Evolutionary conservation across 2,797 vertebrate genomes (phyloP), one percentile per base, ranked within the genome.

Genomic region (Melanotaenia maccullochi): DNA sequence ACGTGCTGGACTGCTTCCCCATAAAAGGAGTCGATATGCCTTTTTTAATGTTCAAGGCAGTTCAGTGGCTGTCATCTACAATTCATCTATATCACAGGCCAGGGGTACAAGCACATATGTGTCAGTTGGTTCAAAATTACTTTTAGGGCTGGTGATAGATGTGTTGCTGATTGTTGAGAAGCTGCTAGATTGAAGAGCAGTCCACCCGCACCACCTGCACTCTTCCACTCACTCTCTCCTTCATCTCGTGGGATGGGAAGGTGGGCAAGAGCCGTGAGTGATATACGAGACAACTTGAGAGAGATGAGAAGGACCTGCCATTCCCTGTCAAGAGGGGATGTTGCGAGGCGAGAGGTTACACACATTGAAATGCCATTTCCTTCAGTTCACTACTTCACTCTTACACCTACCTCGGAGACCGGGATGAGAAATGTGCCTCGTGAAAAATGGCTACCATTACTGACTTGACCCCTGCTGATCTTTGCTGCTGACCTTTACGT

Each of bases 381-480:
- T 28, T 76, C 84, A 83, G 40, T 84, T 84, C 82, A 79, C 81
- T 84, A 77, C 82, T 78, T 79, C 81, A 68, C 85, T 73, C 71
- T 75, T 12, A n/a, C 72, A 24, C 25, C 79, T 61, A 60, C 65
- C 75, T 76, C 35, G 0, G 30, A 72, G 47, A 64, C 32, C 1
- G 0, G 36, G 71, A 77, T 54, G 76, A 89, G 80, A 69, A 90
- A 90, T 75, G 81, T 18, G 24, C 66, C 75, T 73, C 54, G 65
- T 92, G 92, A 93, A 90, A 94, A 93, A 94, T 93, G 89, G 78
- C 83, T 82, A 80, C 88, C 76, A 90, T 94, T 93, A 91, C 67
- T 62, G 52, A 33, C 24, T 66, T 87, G 91, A 93, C 89, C 91
- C 67, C 36, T 0, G 60, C 69, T 77, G 85, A 82, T 85, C 90